A percentile compares a stretch with the other conserved stretches of the same genome.
Conservation (phyloP, 2,113 vertebrate genomes). For the Lepus europaeus region DNA sequence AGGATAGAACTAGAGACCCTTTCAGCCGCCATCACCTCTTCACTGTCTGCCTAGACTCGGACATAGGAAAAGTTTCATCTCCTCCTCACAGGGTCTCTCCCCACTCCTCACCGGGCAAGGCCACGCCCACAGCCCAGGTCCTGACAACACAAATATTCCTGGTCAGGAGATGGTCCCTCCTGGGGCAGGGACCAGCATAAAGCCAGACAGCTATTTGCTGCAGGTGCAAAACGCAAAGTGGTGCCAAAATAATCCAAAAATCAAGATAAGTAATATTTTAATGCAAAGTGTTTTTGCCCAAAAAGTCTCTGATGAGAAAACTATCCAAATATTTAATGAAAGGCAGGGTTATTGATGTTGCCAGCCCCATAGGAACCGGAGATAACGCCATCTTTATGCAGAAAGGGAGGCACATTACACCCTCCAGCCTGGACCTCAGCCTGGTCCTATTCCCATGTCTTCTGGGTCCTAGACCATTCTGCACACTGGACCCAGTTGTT, state of each 20-base stretch:
- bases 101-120: fast-evolving
- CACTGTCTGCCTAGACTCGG: neutral
- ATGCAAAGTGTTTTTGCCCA: neutral
- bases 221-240: neutral
- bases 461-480: neutral
- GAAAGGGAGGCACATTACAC: neutral
- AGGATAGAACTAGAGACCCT: neutral
- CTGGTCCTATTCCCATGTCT: neutral
- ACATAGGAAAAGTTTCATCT: neutral
- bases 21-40: neutral
- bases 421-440: fast-evolving
- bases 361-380: neutral
- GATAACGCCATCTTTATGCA: neutral
- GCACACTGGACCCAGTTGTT: neutral
- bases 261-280: neutral
- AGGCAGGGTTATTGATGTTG: neutral
- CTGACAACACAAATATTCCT: neutral
- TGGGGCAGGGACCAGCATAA: neutral
- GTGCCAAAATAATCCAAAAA: neutral
- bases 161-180: neutral
- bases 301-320: neutral
- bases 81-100: neutral
- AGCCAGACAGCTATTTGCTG: neutral
- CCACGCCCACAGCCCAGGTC: too few relatives aligned
- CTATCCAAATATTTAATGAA: neutral